These are phyloP conservation scores for Crotophaga sulcirostris DNA, from an alignment of 2,113 vertebrate species.

Conservation along the genomic window DNA sequence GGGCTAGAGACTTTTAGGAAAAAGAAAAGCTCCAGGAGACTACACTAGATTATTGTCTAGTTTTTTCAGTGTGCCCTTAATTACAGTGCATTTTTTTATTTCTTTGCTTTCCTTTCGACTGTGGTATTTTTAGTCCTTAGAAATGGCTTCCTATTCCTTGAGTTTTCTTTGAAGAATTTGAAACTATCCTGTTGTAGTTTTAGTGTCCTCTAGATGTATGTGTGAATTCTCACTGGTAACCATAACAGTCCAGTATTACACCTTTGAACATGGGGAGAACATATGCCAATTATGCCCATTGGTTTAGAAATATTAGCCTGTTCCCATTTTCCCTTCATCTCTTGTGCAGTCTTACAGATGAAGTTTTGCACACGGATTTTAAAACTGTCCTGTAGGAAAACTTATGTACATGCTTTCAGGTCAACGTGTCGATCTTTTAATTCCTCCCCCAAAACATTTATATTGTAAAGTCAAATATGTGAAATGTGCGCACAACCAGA, in stretches of 20 bases:
- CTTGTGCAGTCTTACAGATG: background rate
- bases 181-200: background rate
- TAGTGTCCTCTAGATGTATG: background rate
- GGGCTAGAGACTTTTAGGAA: background rate
- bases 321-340: background rate
- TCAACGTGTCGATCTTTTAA: background rate
- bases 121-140: background rate
- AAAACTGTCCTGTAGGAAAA: background rate
- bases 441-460: background rate
- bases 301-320: background rate
- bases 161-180: background rate
- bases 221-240: background rate
- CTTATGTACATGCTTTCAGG: background rate
- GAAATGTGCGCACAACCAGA: background rate
- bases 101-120: background rate
- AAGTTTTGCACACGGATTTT: background rate
- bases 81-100: background rate
- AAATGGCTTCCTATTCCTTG: background rate
- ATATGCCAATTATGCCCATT: background rate
- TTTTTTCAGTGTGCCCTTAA: background rate
- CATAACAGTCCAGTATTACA: background rate
- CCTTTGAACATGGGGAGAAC: background rate
- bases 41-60: background rate
- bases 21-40: background rate
- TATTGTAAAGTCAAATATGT: background rate